Conservation (phyloP, 2,888 invertebrate genomes). For the Patella ulyssiponensis region DNA sequence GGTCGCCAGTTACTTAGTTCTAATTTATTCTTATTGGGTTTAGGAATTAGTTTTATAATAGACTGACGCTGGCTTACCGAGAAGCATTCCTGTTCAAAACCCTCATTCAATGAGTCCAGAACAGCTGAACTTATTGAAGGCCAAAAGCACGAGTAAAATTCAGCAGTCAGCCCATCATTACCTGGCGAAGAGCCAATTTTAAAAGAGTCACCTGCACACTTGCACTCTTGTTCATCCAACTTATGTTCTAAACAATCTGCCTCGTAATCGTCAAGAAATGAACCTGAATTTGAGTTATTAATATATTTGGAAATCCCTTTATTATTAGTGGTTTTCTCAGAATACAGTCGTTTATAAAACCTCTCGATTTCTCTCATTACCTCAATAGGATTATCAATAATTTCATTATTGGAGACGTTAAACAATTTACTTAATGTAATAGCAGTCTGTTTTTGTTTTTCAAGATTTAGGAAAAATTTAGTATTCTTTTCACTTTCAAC, state of each 20-base stretch:
- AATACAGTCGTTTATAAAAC: too few relatives aligned
- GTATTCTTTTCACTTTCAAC: too few relatives aligned
- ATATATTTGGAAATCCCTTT: background rate
- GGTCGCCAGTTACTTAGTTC: too few relatives aligned
- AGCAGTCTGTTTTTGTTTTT: too few relatives aligned
- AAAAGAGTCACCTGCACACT: background rate
- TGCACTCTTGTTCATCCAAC: background rate
- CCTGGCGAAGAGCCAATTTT: background rate
- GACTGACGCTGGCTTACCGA: too few relatives aligned
- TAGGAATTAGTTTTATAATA: too few relatives aligned
- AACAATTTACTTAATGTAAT: too few relatives aligned
- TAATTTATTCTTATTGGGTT: too few relatives aligned
- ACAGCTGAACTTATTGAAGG: background rate
- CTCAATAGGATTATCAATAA: too few relatives aligned
- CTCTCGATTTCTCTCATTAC: too few relatives aligned
- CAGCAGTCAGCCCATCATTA: background rate
- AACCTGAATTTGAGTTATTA: background rate
- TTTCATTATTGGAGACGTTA: too few relatives aligned
- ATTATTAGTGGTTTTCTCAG: background rate
- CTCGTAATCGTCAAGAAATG: background rate
- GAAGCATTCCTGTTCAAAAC: background rate
- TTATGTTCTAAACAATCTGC: background rate
- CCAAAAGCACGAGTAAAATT: slow-evolving; percentile 4
- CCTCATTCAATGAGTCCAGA: background rate
- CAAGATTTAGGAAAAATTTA: too few relatives aligned